Base-by-base conservation (phyloP, 2,888 invertebrate genomes). In the Metacarcinus magister region DNA sequence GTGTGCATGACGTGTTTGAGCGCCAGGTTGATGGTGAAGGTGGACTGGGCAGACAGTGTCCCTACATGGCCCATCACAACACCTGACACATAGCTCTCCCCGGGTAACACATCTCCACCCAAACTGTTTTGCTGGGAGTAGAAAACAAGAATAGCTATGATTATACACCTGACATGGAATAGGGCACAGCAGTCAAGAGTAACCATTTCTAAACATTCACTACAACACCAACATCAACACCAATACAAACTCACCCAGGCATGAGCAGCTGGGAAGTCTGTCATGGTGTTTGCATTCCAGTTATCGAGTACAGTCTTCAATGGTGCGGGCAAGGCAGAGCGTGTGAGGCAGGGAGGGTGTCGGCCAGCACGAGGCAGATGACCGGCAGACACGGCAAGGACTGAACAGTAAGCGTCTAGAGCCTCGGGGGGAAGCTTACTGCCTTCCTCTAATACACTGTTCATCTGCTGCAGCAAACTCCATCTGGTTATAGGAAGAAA, bases 51-150 rank as follows among this genome's bases (percentile, higher is more conserved):
- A 16, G 98, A 98, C 23, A 98, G 97, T 0, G 98, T 98, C 90
- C 98, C 98, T 95, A 98, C 98, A 97, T 98, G 98, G 8, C 97
- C 97, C 96, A 97, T 98, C 67, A 99, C 98, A 7, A 99, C 98
- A 95, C 98, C 98, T n/a, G 99, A 98, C 2, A 99, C 98, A 97
- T 98, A 99, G 97, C 98, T 99, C 97, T 99, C 99, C 0, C 98
- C 98, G 23, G 99, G 99, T 97, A 99, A 98, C 75, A 98, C 98
- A 97, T 99, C 99, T 97, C 98, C 98, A 75, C 98, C 98, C 97
- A 98, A 98, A 39, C 98, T 98, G 97, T 97, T 97, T 60, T 98
- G 98, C 98, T 98, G 97, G 82, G 97, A 97, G 95, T 97, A 96
- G 95, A 91, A 96, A 91, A 97, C 43, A 89, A 92, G 28, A 54